Percentiles rank a stretch among this genome's conserved stretches.
phyloP scores from a whole-genome alignment of 2,797 vertebrate genomes.

The Protonibea diacanthus region DNA sequence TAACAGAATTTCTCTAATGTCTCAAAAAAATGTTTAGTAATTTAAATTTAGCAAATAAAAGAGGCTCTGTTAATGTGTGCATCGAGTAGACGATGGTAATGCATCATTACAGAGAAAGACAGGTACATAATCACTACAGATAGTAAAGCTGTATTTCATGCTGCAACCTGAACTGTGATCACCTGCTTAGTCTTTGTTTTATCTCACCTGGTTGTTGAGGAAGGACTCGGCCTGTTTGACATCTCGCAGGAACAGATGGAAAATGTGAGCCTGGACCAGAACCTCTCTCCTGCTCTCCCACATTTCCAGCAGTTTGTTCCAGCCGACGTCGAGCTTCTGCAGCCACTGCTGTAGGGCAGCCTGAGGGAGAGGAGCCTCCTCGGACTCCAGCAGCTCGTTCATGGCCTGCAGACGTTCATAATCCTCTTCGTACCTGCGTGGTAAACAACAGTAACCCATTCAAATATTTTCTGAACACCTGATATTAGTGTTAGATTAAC shows the following conservation, averaged over 20 bases:
- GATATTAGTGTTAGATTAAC: background rate
- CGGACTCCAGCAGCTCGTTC: slow-evolving; percentile 91
- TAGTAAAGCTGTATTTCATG: too few species aligned
- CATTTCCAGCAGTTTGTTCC: slow-evolving; percentile 94
- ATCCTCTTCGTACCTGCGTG: slow-evolving; percentile 89
- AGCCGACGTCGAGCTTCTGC: slow-evolving; percentile 94
- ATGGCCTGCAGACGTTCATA: slow-evolving; percentile 93
- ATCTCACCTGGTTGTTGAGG: slow-evolving; percentile 91
- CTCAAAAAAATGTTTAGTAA: background rate
- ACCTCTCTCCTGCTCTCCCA: slow-evolving; percentile 92
- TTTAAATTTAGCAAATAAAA: background rate
- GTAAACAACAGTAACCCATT: background rate
- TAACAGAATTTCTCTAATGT: background rate
- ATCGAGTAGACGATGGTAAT: background rate
- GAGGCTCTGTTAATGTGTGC: background rate
- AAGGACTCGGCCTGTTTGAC: slow-evolving; percentile 90
- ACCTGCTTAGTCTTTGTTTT: background rate
- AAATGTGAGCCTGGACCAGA: slow-evolving; percentile 93
- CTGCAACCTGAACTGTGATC: background rate
- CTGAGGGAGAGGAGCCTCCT: slow-evolving; percentile 90
- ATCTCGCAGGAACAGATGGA: slow-evolving; percentile 93
- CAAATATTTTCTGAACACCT: background rate
- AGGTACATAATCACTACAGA: background rate
- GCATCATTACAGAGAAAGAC: background rate
- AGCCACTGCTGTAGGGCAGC: slow-evolving; percentile 94